These are phyloP conservation scores for Aurelia sp. DNA, from an alignment of 30 jellyfish, hydroid and myxozoan species.

Conservation along the genomic window DNA sequence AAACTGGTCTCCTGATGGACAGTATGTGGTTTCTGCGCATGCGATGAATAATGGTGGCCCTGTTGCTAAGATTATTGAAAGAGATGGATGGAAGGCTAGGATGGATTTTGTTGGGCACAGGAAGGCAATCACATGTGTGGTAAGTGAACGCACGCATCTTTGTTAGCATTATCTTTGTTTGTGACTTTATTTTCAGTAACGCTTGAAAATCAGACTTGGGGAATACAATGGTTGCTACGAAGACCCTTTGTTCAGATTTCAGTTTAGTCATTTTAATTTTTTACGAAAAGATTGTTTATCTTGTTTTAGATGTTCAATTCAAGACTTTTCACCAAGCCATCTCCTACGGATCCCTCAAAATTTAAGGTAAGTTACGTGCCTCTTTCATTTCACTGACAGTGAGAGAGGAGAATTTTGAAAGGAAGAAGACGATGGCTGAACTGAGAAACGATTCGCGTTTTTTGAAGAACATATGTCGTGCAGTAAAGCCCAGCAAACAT, in stretches of 20 bases:
- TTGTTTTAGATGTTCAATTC: constrained; percentile 74
- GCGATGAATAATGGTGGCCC: constrained; percentile 99
- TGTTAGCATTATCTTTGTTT: no score
- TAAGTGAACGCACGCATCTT: constrained; percentile 16
- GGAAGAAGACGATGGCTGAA: background rate
- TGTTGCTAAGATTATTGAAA: constrained; percentile 93
- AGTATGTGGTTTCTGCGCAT: constrained; percentile 95
- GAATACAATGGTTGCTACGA: no score
- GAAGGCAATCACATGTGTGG: constrained; percentile 96
- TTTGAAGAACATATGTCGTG: no score
- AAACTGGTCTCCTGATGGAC: constrained; percentile 99
- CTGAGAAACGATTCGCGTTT: no score
- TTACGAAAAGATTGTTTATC: background rate
- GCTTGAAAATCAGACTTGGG: no score
- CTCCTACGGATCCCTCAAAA: constrained; percentile 41
- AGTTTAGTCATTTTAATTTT: no score
- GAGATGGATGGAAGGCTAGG: constrained; percentile 96
- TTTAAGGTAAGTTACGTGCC: constrained; percentile 28
- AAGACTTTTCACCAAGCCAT: constrained; percentile 61
- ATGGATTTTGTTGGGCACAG: constrained; percentile 99
- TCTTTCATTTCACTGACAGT: background rate
- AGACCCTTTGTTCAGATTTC: no score
- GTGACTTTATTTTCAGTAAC: no score
- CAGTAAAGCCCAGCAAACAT: no score
- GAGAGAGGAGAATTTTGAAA: background rate